phyloP scores from a whole-genome alignment of 2,888 invertebrate genomes.

The Agonopterix subpropinquella region DNA sequence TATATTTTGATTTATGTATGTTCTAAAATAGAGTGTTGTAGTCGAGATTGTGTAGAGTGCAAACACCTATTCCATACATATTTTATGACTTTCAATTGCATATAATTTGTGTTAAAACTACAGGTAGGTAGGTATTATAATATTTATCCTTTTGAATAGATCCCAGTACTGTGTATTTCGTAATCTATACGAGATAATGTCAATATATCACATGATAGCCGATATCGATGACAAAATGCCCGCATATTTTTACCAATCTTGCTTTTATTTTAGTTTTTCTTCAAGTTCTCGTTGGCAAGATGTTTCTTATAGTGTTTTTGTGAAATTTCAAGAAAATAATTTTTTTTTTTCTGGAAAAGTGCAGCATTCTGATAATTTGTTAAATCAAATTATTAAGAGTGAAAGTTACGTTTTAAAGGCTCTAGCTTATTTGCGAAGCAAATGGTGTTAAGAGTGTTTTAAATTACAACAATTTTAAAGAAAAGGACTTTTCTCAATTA shows the following conservation, averaged over 20 bases:
- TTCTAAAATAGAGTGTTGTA: too few relatives aligned
- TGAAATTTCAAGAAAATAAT: too few relatives aligned
- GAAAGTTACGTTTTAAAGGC: slow-evolving; percentile 12
- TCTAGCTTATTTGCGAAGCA: slow-evolving; percentile 27
- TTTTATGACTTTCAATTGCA: too few relatives aligned
- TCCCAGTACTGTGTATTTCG: neutral
- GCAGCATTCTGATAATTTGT: slow-evolving; percentile 37
- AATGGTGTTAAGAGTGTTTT: slow-evolving; percentile 17
- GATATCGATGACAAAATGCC: neutral
- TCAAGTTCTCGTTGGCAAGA: neutral
- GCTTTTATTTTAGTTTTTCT: neutral
- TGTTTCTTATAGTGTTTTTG: neutral
- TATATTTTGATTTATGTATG: too few relatives aligned
- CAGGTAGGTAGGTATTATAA: too few relatives aligned
- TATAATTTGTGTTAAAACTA: too few relatives aligned
- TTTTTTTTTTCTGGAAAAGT: too few relatives aligned
- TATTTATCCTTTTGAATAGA: neutral
- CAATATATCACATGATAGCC: neutral
- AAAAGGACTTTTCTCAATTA: too few relatives aligned
- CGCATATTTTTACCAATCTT: neutral
- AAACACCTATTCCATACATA: too few relatives aligned
- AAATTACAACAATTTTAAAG: too few relatives aligned
- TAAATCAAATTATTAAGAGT: slow-evolving; percentile 40
- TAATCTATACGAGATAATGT: neutral
- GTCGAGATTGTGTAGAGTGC: too few relatives aligned